phyloP scores from a whole-genome alignment of 2,113 vertebrate genomes.

The Gallinago paraguaiae region DNA sequence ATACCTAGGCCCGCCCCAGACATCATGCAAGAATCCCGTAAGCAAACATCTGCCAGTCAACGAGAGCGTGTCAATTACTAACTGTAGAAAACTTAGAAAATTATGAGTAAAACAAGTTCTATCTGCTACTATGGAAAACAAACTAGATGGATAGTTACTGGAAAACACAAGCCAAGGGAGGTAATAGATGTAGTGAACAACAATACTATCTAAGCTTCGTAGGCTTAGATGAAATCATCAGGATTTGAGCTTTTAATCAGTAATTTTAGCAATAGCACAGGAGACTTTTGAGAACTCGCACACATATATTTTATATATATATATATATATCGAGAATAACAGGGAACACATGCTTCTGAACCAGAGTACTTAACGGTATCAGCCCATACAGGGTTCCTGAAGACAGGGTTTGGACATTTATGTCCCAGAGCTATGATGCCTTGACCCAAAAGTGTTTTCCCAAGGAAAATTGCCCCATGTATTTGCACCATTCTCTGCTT shows the following conservation, averaged over 20 bases:
- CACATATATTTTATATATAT: no score
- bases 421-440: neutral
- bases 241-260: neutral
- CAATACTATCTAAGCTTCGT: neutral
- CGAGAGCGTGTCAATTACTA: neutral
- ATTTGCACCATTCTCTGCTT: neutral
- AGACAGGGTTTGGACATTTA: neutral
- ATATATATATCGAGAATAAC: neutral
- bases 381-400: neutral
- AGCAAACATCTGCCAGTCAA: neutral
- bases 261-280: rapidly evolving
- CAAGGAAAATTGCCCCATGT: neutral
- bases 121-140: neutral
- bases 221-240: neutral
- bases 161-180: neutral
- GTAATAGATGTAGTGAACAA: neutral
- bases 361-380: neutral
- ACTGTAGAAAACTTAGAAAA: neutral
- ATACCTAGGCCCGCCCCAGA: neutral
- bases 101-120: neutral
- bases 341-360: neutral
- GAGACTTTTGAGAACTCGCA: neutral
- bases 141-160: neutral
- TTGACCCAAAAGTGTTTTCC: neutral
- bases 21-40: neutral